Percentiles rank a stretch among this genome's conserved stretches.
Evolutionary conservation across 2,888 invertebrate species (phyloP).

Genomic region (Drosophila mayaguana): DNA sequence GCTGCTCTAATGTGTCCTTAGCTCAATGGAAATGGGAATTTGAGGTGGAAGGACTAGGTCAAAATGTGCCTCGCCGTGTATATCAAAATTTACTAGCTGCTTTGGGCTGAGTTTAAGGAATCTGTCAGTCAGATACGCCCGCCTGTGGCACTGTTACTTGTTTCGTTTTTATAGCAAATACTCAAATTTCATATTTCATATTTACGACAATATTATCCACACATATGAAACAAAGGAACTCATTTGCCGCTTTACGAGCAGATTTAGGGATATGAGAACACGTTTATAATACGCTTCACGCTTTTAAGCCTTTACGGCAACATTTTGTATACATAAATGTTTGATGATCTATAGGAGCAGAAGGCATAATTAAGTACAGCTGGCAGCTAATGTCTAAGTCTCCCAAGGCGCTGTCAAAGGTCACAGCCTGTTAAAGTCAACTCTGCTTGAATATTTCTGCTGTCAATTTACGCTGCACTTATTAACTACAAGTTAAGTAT

Average conservation of each 20-base stretch:
- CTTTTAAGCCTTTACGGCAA: conserved; percentile 7
- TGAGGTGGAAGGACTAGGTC: too few relatives aligned
- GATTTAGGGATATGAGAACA: background rate
- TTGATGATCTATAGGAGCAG: background rate
- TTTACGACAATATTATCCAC: conserved; percentile 15
- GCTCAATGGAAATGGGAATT: background rate
- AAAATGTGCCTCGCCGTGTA: too few relatives aligned
- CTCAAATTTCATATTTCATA: conserved; percentile 49
- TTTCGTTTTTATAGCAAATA: conserved; percentile 5
- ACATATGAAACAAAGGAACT: conserved; percentile 16
- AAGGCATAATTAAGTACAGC: background rate
- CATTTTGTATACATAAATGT: background rate
- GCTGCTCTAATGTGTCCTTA: conserved; percentile 4
- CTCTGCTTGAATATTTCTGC: background rate
- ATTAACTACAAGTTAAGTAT: background rate
- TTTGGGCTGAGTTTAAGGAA: background rate
- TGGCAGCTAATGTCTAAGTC: background rate
- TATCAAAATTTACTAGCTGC: too few relatives aligned
- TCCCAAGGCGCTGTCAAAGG: background rate
- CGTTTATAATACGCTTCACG: conserved; percentile 2
- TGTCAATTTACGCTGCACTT: too few relatives aligned
- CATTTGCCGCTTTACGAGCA: conserved; percentile 24
- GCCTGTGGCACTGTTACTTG: background rate
- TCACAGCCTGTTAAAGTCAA: background rate
- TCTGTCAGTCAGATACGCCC: background rate